Evolutionary conservation across 2,797 vertebrate genomes (phyloP).

Genomic region (Sebastes elongatus): DNA sequence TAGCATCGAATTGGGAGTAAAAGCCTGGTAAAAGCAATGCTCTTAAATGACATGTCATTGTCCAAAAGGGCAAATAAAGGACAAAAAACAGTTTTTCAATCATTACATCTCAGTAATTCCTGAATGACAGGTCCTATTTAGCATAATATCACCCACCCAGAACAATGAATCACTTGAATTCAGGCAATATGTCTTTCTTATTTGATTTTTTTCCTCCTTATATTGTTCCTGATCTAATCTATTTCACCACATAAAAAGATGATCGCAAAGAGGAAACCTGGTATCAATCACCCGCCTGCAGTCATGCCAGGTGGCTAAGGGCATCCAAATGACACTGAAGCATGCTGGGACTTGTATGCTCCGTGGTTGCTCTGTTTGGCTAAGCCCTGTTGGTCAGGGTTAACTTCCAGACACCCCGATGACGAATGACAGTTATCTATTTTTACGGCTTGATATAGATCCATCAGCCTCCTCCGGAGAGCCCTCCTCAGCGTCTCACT

Average conservation of each 20-base stretch:
- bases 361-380: conserved; percentile 32
- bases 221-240: conserved; percentile 54
- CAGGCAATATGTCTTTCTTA: conserved; percentile 33
- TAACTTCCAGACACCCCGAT: conserved; percentile 64
- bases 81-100: conserved; percentile 17
- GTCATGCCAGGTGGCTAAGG: conserved; percentile 57
- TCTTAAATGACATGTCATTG: not conserved
- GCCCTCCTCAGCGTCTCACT: conserved; percentile 29
- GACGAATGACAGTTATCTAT: conserved; percentile 78
- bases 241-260: conserved; percentile 54
- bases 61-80: conserved; percentile 26
- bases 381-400: conserved; percentile 68
- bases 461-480: conserved; percentile 66
- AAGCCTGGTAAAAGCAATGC: too few species aligned
- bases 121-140: conserved; percentile 35
- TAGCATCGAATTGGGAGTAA: too few species aligned
- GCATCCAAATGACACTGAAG: conserved; percentile 66
- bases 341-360: conserved; percentile 72
- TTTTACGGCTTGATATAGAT: conserved; percentile 76
- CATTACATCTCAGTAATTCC: conserved; percentile 20
- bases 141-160: conserved; percentile 14
- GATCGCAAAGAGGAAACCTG: conserved; percentile 39
- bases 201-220: conserved; percentile 28
- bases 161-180: conserved; percentile 47
- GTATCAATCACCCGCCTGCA: conserved; percentile 54